These are phyloP conservation scores for Sialia sialis DNA, from an alignment of 2,113 vertebrate species.

Conservation along the genomic window DNA sequence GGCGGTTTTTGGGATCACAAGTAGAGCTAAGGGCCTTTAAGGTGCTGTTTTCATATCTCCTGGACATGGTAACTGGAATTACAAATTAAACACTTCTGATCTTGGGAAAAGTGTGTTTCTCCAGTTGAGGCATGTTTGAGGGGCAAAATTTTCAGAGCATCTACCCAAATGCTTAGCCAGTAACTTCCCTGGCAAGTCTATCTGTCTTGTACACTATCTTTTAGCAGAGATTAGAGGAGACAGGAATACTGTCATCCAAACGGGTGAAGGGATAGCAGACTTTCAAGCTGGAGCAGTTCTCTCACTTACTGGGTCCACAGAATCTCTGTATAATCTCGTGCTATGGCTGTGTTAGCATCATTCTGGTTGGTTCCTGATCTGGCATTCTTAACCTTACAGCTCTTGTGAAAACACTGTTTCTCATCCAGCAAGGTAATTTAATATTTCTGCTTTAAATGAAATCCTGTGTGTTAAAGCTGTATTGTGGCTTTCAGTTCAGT, in stretches of 20 bases:
- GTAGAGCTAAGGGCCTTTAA: neutral
- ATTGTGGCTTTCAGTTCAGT: neutral
- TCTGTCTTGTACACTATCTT: neutral
- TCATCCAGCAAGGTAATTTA: neutral
- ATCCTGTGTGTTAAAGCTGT: neutral
- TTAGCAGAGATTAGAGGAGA: neutral
- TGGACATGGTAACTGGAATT: neutral
- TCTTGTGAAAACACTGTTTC: neutral
- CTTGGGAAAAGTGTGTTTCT: neutral
- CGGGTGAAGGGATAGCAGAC: neutral
- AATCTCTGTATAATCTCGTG: neutral
- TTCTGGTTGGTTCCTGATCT: neutral
- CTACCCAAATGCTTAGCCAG: neutral
- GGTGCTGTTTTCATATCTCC: neutral
- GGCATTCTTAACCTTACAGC: neutral
- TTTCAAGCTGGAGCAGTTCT: neutral
- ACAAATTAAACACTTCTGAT: neutral
- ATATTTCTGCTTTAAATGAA: neutral
- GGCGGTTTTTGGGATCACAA: neutral
- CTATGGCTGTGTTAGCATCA: neutral
- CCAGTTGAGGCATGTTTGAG: neutral
- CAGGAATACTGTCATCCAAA: neutral
- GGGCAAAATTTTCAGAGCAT: neutral
- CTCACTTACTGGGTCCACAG: neutral
- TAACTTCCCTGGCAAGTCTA: neutral